Evolutionary conservation across 37 sponge, comb jelly and placozoan genomes (phyloP).

Genomic region (Haliclona indistincta): DNA sequence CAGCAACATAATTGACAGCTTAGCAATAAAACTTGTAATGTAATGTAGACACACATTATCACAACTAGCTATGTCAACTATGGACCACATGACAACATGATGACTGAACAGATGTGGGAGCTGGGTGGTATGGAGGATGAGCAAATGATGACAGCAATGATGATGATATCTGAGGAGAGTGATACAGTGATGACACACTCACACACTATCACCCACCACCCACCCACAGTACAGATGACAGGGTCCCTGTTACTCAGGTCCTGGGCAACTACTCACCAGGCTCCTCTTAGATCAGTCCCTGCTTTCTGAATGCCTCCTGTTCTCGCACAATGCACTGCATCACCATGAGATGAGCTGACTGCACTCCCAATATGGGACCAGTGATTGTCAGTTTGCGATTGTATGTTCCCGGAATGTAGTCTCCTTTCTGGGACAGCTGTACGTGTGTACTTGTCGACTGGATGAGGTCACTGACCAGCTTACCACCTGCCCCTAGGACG

Average conservation of each 20-base stretch:
- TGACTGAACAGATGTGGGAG: too few species aligned
- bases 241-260: neutral
- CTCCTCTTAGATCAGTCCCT: constrained; percentile 20
- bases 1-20: too few species aligned
- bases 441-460: constrained; percentile 56
- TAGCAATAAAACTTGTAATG: too few species aligned
- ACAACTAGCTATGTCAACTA: too few species aligned
- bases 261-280: neutral
- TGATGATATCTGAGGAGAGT: too few species aligned
- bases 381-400: constrained; percentile 77
- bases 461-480: constrained; percentile 63
- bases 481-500: constrained; percentile 56
- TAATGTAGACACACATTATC: too few species aligned
- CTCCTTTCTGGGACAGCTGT: constrained; percentile 68
- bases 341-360: constrained; percentile 74
- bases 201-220: too few species aligned
- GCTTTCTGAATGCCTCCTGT: constrained; percentile 55
- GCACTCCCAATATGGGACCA: constrained; percentile 67
- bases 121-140: too few species aligned
- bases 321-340: constrained; percentile 69
- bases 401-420: constrained; percentile 86
- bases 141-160: too few species aligned
- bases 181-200: too few species aligned
- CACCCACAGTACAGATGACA: neutral
- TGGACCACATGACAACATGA: too few species aligned